These are phyloP conservation scores for Silurus aristotelis DNA, from an alignment of 2,797 vertebrate genomes.

Conservation along the genomic window DNA sequence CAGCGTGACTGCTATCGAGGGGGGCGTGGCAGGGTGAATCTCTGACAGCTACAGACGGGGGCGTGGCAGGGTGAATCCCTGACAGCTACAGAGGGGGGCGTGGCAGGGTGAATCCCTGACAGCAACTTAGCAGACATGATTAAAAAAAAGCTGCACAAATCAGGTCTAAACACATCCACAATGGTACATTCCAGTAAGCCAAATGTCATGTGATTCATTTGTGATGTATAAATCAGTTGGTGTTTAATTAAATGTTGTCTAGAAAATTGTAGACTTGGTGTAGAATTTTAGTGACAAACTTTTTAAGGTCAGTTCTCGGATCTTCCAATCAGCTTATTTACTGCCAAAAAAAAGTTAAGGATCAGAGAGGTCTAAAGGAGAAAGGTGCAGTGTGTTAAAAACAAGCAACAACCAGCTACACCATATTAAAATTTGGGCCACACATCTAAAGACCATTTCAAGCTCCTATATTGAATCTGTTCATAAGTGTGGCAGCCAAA, in stretches of 20 bases:
- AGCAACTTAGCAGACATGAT: too few relatives aligned
- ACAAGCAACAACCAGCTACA: neutral
- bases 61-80: too few relatives aligned
- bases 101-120: too few relatives aligned
- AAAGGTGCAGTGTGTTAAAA: neutral
- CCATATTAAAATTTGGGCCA: neutral
- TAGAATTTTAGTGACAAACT: neutral
- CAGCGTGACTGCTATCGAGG: too few relatives aligned
- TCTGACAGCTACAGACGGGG: too few relatives aligned
- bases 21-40: too few relatives aligned
- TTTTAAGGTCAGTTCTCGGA: neutral
- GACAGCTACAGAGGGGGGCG: too few relatives aligned
- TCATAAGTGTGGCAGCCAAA: neutral
- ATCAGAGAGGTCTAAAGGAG: neutral
- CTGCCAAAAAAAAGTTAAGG: neutral
- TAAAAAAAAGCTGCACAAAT: too few relatives aligned
- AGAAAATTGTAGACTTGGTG: neutral
- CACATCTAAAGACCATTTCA: neutral
- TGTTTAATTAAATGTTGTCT: neutral
- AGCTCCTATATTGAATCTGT: neutral
- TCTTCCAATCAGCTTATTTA: neutral
- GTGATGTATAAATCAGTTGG: neutral
- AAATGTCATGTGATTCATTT: neutral
- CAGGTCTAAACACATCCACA: neutral
- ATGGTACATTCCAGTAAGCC: neutral